Evolutionary conservation across 2,888 invertebrate species (phyloP).

Genomic region (Coleophora flavipennella): DNA sequence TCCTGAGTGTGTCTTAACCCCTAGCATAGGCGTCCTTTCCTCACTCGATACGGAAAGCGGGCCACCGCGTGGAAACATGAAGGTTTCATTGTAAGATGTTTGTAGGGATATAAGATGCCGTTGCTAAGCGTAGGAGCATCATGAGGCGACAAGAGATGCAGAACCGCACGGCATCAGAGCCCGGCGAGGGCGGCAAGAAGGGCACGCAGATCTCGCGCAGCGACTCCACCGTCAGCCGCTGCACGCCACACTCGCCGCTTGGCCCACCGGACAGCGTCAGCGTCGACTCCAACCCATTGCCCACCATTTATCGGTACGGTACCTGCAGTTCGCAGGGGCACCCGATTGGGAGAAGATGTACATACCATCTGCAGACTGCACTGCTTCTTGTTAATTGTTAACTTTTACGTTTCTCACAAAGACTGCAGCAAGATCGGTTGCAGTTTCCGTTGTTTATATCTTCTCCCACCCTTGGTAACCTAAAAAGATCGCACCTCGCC

Average conservation of each 20-base stretch:
- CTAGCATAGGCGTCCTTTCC: constrained; percentile 27
- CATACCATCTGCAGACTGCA: not conserved
- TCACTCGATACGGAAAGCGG: constrained; percentile 33
- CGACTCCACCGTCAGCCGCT: constrained; percentile 78
- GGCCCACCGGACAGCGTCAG: constrained; percentile 81
- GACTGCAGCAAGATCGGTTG: too few species aligned
- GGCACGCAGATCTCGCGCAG: constrained; percentile 77
- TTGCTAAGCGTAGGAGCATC: constrained; percentile 59
- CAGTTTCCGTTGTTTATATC: constrained; percentile 27
- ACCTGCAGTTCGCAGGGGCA: constrained; percentile 46
- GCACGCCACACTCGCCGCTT: constrained; percentile 63
- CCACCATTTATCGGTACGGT: constrained; percentile 95
- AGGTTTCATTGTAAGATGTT: constrained; percentile 57
- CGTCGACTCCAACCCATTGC: constrained; percentile 89
- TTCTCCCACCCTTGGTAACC: constrained; percentile 40
- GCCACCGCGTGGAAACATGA: constrained; percentile 41
- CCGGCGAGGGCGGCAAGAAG: constrained; percentile 35
- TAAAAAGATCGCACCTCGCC: constrained; percentile 53
- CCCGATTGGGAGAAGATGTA: constrained; percentile 45
- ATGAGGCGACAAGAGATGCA: constrained; percentile 61
- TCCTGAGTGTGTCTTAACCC: constrained; percentile 47
- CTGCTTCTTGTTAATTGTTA: too few species aligned
- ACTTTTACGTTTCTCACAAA: too few species aligned
- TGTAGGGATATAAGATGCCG: constrained; percentile 60
- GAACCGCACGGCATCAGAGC: constrained; percentile 45